Evolutionary conservation across 2,888 invertebrate genomes (phyloP), one percentile per base, ranked within the genome.

Genomic region (Stenotaenia linearis): DNA sequence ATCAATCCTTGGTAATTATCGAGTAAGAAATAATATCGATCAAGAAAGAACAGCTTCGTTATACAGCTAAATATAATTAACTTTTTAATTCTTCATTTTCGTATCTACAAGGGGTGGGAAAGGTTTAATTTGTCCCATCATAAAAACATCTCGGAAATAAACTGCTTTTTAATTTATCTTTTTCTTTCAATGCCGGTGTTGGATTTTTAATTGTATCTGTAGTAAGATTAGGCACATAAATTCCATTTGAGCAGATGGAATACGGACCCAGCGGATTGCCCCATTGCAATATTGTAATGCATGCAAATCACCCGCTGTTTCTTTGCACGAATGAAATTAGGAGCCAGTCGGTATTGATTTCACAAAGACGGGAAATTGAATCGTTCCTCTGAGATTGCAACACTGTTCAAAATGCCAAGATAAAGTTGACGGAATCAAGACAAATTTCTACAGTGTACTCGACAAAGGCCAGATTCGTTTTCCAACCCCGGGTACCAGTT

Each of bases 191-290:
- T 56, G 56, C 18, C 18, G 56, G 56, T 56, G 56, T 56, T 18
- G 56, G 56, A 56, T 56, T 56, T 56, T 56, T 56, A 56, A 56
- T 56, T 56, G 56, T 56, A 56, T 56, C 56, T 21, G 56, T 23
- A 56, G 56, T 56, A 18, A 56, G 56, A 56, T 56, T 56, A 56
- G 56, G 56, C 56, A 56, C 56, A 56, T 56, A 56, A 56, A 56
- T 56, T 56, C 56, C 56, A 56, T 56, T 56, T 56, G 56, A 56
- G 56, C 56, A 56, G 56, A 56, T 56, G 56, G 56, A 56, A 56
- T 56, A 56, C 56, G 56, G 56, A 56, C 56, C 56, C 56, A 56
- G 56, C 56, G 56, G 56, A 56, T 56, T 56, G 56, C 56, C 56
- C 56, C 56, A 56, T 56, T 56, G 56, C 56, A 56, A 56, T 56